Evolutionary conservation across 2,888 invertebrate genomes (phyloP), one percentile per base, ranked within the genome.

Genomic region (Apodemia hepburni): DNA sequence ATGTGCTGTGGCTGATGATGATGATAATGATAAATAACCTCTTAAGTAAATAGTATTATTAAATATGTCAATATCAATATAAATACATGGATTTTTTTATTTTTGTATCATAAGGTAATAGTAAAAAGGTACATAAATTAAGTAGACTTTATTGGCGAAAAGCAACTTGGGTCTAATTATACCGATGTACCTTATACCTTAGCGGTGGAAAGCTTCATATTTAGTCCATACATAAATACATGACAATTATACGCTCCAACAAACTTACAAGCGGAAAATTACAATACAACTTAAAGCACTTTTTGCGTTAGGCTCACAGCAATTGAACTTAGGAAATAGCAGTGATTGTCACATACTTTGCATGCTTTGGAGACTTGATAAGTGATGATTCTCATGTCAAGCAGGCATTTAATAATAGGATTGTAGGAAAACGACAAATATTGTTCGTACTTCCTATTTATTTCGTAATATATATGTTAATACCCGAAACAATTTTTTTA

Each of bases 351-450:
- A 71, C 72, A 75, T 74, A 71, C 76, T 74, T 75, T 75, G 73
- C 76, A 75, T 74, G 69, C 75, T 79, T 80, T 80, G 80, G 78
- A 81, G 80, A 78, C 77, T 77, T 76, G 79, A 79, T 80, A 79
- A 65, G 69, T 63, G 65, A 60, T 62, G 64, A 69, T 66, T 65
- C 72, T 69, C 62, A 73, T 74, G 75, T 69, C 73, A 73, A 66
- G 66, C 4, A 5, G 66, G 66, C 15, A 73, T 76, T 73, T 79
- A 79, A 82, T 81, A 73, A 74, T 54, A 54, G 27, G 15, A 42
- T 15, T 42, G 42, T 42, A 38, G 12, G 51, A 51, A 51, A 22
- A 51, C 51, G 12, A 51, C 11, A 51, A 38, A 51, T 22, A 11
- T 11, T 51, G 4, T 22, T 22, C 2, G 8, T 18, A 18, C 49